Evolutionary conservation across 1,140 invertebrate genomes (phyloP), one percentile per base, ranked within the genome.

Genomic region (Catajapyx aquilonaris): DNA sequence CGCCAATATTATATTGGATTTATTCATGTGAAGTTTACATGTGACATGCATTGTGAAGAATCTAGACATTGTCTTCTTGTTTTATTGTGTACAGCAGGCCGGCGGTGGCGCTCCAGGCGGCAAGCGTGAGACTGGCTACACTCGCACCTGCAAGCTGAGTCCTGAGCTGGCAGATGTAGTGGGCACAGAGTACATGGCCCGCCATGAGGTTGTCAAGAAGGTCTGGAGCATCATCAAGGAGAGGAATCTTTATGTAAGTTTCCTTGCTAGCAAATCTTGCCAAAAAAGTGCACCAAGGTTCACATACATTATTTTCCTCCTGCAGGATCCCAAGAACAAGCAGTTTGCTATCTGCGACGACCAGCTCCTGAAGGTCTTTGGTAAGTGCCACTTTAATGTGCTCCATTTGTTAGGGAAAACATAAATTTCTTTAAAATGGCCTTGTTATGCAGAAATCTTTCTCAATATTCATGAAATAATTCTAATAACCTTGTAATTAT

Each of bases 301-400:
- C n/a, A n/a, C n/a, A n/a, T n/a, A n/a, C n/a, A n/a, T n/a, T n/a
- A n/a, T n/a, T n/a, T n/a, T n/a, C 39, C 44, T 44, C 38, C 59
- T 60, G 44, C 51, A 73, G 62, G 85, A 91, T 53, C 85, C 84
- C 5, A 87, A 83, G 48, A 91, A 93, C 56, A 91, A 85, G 56
- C 85, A 90, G 54, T 91, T 73, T 51, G 84, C 85, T 31, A 81
- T 91, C 47, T 93, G 86, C 58, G 85, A 94, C 52, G 83, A 86
- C 31, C 79, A 87, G 39, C 59, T 93, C 11, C 62, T 78, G 54
- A 85, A 84, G 59, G 76, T 93, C 31, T 81, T 93, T 52, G 84
- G 64, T 64, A 51, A 57, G 54, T 52, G 4, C 25, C 10, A 39
- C 18, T 34, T 37, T 22, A n/a, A 16, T 21, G 33, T 35, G 18